Evolutionary conservation across 2,888 invertebrate species (phyloP), one percentile per base, ranked within the genome.

Genomic region (Melanostoma mellinum): DNA sequence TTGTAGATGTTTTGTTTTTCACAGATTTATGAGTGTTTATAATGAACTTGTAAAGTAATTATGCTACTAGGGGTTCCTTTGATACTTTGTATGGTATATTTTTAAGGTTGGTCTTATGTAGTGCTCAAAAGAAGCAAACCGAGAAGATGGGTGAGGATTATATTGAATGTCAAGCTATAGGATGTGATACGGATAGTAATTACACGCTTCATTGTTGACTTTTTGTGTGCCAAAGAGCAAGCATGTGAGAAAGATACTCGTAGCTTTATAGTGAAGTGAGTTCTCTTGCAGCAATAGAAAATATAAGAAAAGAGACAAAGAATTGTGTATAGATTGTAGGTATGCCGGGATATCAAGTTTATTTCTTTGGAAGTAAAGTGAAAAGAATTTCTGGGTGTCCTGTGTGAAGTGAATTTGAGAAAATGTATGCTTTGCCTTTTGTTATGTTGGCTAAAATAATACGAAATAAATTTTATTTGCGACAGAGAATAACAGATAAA

Each of bases 21-120:
- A 88, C 88, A 89, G 89, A 90, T 90, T 89, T 90, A 90, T 90
- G 89, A 89, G 87, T 88, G 86, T 89, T 89, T 90, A 89, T 90
- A 90, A 90, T 91, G 90, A 91, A 90, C 90, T 90, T 90, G 89
- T 89, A 89, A 90, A 91, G 90, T 90, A 90, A 91, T 90, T 90
- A 90, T 90, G 89, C 90, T 84, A 84, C 84, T 84, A 84, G 75
- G 84, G 63, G 79, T 75, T 84, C 79, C 78, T 78, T 84, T 63
- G 71, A 71, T 77, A 36, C 35, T 56, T 67, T 72, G 35, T 63
- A 52, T 67, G 63, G 52, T 68, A 63, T 73, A 73, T 69, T 73
- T 74, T 78, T 44, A 73, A 78, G 73, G 82, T 72, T 40, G 68
- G 63, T 72, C 77, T 72, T 67, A 50, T 53, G 52, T 65, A 60